Percentiles rank a stretch among this genome's conserved stretches.
These are phyloP conservation scores for Spicauda simplicius DNA, from an alignment of 2,888 invertebrate genomes.

Conservation along the genomic window DNA sequence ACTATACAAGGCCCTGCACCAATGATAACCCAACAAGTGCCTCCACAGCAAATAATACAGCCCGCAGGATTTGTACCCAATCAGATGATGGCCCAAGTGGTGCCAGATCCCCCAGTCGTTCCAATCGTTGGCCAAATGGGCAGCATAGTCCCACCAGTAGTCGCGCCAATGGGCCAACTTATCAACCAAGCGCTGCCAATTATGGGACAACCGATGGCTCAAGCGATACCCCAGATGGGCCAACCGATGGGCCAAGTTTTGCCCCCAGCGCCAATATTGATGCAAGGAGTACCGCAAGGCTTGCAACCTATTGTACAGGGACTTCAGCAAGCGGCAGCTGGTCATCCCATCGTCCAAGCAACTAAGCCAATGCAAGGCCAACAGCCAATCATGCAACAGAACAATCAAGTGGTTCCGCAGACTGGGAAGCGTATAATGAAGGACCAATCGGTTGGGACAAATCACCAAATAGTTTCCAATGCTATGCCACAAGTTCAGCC, in stretches of 20 bases:
- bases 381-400: neutral
- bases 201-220: neutral
- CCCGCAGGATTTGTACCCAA: neutral
- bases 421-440: neutral
- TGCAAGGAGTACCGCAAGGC: neutral
- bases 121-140: neutral
- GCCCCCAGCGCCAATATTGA: neutral
- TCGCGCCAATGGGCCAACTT: neutral
- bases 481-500: neutral
- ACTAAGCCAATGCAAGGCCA: neutral
- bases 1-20: neutral
- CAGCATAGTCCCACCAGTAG: neutral
- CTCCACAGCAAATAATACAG: neutral
- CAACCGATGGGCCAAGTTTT: neutral
- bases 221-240: neutral
- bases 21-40: neutral
- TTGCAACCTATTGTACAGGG: neutral
- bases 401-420: neutral
- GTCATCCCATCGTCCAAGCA: neutral
- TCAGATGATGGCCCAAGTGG: neutral
- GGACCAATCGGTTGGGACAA: neutral
- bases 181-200: neutral
- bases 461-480: neutral
- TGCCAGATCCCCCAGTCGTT: neutral
- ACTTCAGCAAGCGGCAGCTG: neutral